These are phyloP conservation scores for Ferrisia virgata DNA, from an alignment of 2,888 invertebrate species.

Conservation along the genomic window DNA sequence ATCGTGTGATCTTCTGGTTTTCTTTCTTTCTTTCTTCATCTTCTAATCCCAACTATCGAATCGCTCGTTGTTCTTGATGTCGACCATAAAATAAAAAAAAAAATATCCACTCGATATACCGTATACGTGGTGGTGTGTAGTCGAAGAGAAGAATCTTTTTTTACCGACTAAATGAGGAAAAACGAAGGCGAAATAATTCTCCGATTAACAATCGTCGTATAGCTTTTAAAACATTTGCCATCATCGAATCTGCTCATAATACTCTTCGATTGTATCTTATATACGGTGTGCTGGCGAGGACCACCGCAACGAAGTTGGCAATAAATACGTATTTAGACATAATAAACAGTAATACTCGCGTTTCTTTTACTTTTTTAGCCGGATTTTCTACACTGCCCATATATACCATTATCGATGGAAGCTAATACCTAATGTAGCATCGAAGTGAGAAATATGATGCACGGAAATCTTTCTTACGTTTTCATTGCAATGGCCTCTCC, in stretches of 20 bases:
- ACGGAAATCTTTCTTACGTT: too few relatives aligned
- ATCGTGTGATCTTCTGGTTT: constrained; percentile 41
- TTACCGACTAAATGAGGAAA: constrained; percentile 16
- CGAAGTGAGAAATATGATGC: too few relatives aligned
- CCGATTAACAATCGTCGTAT: constrained; percentile 20
- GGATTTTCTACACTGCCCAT: background rate
- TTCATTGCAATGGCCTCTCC: too few relatives aligned
- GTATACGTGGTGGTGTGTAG: background rate
- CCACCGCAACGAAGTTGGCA: constrained; percentile 31
- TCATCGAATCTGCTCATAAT: constrained; percentile 7
- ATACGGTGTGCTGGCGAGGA: too few relatives aligned
- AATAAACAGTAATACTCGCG: background rate
- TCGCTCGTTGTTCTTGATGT: constrained; percentile 33
- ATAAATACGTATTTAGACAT: constrained; percentile 31
- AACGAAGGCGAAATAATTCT: constrained; percentile 27
- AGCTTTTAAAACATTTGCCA: background rate
- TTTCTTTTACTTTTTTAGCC: background rate
- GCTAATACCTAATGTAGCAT: too few relatives aligned
- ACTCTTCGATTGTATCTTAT: constrained; percentile 11
- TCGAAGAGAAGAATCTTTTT: background rate
- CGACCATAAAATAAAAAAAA: constrained; percentile 30
- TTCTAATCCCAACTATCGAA: constrained; percentile 28
- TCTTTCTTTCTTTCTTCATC: background rate
- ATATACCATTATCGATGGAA: too few relatives aligned
- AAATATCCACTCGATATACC: background rate